Percentiles rank a stretch among this genome's conserved stretches.
Evolutionary conservation across 2,113 vertebrate genomes (phyloP).

Genomic region (Forbesichthys papilliferus): DNA sequence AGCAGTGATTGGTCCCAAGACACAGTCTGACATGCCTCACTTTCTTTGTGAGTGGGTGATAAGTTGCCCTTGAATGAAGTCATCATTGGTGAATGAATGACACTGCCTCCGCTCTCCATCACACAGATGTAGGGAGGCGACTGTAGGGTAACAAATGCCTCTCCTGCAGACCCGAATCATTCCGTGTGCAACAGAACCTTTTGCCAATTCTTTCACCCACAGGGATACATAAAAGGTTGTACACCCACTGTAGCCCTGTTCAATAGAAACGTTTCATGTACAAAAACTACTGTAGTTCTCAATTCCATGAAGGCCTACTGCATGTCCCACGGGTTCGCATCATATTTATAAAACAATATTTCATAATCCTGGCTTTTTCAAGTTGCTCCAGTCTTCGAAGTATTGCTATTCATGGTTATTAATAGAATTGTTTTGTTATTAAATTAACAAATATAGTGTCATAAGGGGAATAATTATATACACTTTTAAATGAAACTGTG

Average conservation of each 20-base stretch:
- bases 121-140: conserved; percentile 75
- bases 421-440: background rate
- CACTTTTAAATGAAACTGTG: conserved; percentile 1
- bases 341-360: background rate
- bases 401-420: no score
- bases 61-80: conserved; percentile 76
- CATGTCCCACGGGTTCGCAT: background rate
- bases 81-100: conserved; percentile 76
- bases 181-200: conserved; percentile 57
- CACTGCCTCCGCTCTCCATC: conserved; percentile 74
- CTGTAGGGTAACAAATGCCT: conserved; percentile 73
- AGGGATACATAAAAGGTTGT: conserved; percentile 47
- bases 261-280: conserved; percentile 35
- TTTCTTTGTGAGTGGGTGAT: conserved; percentile 74
- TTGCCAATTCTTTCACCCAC: conserved; percentile 66
- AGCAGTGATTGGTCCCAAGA: conserved; percentile 58
- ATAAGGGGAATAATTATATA: conserved; percentile 35
- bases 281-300: conserved; percentile 9
- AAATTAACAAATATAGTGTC: conserved; percentile 2
- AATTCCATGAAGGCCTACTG: background rate
- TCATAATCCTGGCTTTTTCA: background rate
- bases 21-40: conserved; percentile 59
- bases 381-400: no score
- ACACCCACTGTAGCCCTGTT: conserved; percentile 49
- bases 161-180: conserved; percentile 56